These are phyloP conservation scores for Simalia tracyae DNA, from an alignment of 2,797 vertebrate species.

Conservation along the genomic window DNA sequence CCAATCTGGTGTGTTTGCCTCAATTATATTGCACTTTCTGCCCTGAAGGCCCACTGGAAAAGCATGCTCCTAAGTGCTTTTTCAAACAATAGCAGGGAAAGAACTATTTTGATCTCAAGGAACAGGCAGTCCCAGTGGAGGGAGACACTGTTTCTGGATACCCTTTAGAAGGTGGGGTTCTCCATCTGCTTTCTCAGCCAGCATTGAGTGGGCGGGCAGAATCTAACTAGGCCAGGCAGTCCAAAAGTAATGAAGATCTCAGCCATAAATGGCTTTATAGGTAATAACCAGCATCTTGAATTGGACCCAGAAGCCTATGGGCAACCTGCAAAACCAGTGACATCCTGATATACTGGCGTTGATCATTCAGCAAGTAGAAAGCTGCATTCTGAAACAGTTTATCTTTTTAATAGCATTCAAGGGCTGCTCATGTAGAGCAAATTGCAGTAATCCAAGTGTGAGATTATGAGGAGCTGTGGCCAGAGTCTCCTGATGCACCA, in stretches of 20 bases:
- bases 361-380: not conserved
- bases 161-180: not conserved
- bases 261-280: not conserved
- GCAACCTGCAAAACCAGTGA: not conserved
- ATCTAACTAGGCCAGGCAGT: not conserved
- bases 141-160: not conserved
- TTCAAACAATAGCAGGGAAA: no score
- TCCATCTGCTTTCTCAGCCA: not conserved
- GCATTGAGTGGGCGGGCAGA: not conserved
- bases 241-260: not conserved
- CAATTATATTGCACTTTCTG: no score
- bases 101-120: not conserved
- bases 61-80: no score
- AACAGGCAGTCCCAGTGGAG: not conserved
- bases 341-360: not conserved
- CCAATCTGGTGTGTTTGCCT: no score
- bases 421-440: not conserved
- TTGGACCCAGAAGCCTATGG: not conserved
- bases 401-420: not conserved
- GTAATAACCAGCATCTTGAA: not conserved
- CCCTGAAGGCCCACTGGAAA: no score
- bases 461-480: not conserved
- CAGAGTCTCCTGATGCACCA: not conserved
- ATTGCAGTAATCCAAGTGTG: not conserved
- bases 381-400: not conserved